Percentiles rank a stretch among this genome's conserved stretches.
phyloP scores from a whole-genome alignment of 2,888 invertebrate species.

The Gryllus longicercus region DNA sequence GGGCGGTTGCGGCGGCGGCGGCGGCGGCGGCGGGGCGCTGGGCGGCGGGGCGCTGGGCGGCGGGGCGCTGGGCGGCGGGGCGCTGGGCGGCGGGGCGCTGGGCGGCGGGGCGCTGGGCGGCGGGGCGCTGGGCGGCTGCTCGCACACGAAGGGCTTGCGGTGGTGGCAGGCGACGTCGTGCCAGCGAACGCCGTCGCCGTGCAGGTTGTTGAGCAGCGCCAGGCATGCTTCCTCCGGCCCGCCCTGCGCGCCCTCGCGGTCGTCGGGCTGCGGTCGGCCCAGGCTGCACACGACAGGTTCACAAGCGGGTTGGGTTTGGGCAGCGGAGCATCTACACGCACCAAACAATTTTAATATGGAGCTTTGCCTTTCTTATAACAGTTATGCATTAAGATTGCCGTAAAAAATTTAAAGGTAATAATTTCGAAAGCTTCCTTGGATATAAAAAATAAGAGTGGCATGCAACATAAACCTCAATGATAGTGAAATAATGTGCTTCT shows the following conservation, averaged over 20 bases:
- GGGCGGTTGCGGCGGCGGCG: neutral
- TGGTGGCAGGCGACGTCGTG: slow-evolving; percentile 88
- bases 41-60: neutral
- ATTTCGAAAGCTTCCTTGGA: no score
- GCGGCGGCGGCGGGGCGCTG: neutral
- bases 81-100: neutral
- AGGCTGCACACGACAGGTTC: slow-evolving; percentile 48
- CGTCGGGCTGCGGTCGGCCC: slow-evolving; percentile 83
- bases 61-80: neutral
- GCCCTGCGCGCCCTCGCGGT: slow-evolving; percentile 73
- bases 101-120: neutral
- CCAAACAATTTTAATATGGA: no score
- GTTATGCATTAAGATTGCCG: no score
- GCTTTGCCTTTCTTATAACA: no score
- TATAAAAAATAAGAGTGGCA: no score
- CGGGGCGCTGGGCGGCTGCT: slow-evolving; percentile 53
- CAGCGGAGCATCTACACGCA: no score
- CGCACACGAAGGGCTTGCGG: slow-evolving; percentile 82
- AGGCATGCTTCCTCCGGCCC: slow-evolving; percentile 83
- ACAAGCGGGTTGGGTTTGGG: no score
- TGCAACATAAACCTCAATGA: no score
- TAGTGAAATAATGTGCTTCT: no score
- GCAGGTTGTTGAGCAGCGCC: slow-evolving; percentile 82
- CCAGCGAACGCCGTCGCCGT: slow-evolving; percentile 87
- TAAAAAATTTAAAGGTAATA: no score